Evolutionary conservation across 1,140 invertebrate species (phyloP), one percentile per base, ranked within the genome.

Genomic region (Mizuhopecten yessoensis): DNA sequence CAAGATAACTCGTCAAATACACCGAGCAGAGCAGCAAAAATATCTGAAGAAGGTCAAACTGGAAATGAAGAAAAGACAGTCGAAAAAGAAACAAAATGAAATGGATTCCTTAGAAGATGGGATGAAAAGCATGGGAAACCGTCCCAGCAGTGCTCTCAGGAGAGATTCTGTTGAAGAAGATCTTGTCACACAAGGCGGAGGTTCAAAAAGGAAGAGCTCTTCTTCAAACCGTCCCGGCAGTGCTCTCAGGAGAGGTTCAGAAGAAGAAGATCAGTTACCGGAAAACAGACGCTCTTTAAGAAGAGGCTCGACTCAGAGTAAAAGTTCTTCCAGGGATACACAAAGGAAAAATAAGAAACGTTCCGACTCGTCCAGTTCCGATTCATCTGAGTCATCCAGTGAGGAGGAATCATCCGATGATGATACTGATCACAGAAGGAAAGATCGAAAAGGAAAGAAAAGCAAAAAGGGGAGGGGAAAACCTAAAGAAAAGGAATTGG

Each of bases 11-110:
- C 57, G 57, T 75, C 57, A 75, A 29, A 75, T 75, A 5, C 57
- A 75, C 29, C 23, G 57, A 75, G 57, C 92, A 86, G 91, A 94
- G 86, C 89, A 90, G 17, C 88, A 88, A 20, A 88, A 91, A 87
- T 91, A 90, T 34, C 86, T 94, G 33, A 93, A 93, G 33, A 91
- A 93, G 45, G 87, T 91, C 42, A 93, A 93, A 86, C 89, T 92
- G 75, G 88, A 90, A n/a, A 86, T 49, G 57, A 90, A 90, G 39
- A 88, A 89, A 45, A 90, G 87, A 86, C 88, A 90, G 33, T 75
- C 86, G 57, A 89, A 88, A 88, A 89, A 92, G 88, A 92, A 91
- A 88, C 23, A 90, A 33, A 86, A 33, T 33, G 86, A 90, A 75
- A 45, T n/a, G 87, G 87, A 89, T 33, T 75, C 57, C 57, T 75